phyloP scores from a whole-genome alignment of 1,140 invertebrate genomes.

The Zaprionus vittiger region DNA sequence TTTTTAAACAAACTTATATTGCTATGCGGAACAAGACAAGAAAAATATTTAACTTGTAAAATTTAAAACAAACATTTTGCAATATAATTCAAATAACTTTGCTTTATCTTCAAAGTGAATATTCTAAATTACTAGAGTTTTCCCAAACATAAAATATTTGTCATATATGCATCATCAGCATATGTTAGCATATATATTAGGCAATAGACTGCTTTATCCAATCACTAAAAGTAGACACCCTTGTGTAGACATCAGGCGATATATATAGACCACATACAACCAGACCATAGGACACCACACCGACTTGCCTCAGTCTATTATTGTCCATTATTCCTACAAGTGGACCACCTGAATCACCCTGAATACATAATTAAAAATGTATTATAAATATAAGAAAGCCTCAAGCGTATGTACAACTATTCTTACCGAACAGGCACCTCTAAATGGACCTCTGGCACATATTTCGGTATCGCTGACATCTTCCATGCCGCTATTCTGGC shows the following conservation, averaged over 20 bases:
- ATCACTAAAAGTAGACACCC: slow-evolving; percentile 84
- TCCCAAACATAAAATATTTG: background rate
- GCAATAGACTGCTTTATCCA: slow-evolving; percentile 82
- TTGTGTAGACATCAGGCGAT: slow-evolving; percentile 86
- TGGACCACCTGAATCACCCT: slow-evolving; percentile 91
- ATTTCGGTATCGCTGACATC: slow-evolving; percentile 83
- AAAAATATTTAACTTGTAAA: no score
- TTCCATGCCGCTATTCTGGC: slow-evolving; percentile 60
- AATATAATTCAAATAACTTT: no score
- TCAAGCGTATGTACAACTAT: background rate
- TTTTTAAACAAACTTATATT: no score
- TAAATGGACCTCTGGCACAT: slow-evolving; percentile 83
- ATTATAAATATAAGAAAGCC: background rate
- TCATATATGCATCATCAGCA: background rate
- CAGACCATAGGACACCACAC: slow-evolving; percentile 89
- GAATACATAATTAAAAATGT: slow-evolving; percentile 33
- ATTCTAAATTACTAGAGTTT: background rate
- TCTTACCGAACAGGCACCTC: slow-evolving; percentile 84
- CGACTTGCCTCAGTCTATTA: slow-evolving; percentile 84
- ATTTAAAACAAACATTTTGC: no score
- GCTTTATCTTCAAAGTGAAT: no score
- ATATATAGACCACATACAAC: slow-evolving; percentile 85
- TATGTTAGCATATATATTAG: background rate
- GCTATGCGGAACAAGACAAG: no score
- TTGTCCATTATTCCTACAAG: slow-evolving; percentile 73